Evolutionary conservation across 2,888 invertebrate genomes (phyloP), one percentile per base, ranked within the genome.

Genomic region (Mamestra brassicae): DNA sequence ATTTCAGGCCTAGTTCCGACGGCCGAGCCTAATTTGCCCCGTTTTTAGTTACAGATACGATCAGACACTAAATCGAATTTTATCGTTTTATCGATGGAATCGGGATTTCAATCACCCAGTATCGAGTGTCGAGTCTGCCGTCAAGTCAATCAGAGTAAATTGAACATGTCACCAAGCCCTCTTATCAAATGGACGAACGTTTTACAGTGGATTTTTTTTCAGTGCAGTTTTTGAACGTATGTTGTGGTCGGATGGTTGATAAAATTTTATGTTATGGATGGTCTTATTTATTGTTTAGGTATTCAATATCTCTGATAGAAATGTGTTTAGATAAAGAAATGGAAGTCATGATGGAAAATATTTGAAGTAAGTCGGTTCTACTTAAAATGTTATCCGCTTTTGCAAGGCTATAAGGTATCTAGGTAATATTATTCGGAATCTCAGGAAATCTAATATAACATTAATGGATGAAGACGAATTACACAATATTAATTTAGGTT

Each of bases 81-180:
- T 62, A 61, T 91, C 90, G 58, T 58, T 55, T 55, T 93, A 91
- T 91, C 90, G 89, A 85, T 79, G 89, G 90, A 92, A 92, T 91
- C 90, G 90, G 90, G 92, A 92, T 92, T 93, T 93, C 93, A 93
- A 93, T 93, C 93, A 92, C 89, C 89, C 89, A 91, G 91, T 91
- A 90, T 89, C 91, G 90, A 87, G 86, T 90, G 92, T 89, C 89
- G 92, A 90, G 89, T 90, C 89, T 88, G 87, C 90, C 90, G 92
- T 91, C 90, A 90, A 94, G 92, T 93, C 93, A 93, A 94, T 94
- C 94, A 94, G 92, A 88, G 86, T 88, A 93, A 94, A 94, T 94
- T 93, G 93, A 90, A 93, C 91, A 90, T 92, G 92, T 92, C 91
- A 92, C 87, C 87, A 84, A 85, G 87, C 88, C 82, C 87, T 85